Evolutionary conservation across 2,797 vertebrate genomes (phyloP).

Genomic region (Antennarius maculatus): DNA sequence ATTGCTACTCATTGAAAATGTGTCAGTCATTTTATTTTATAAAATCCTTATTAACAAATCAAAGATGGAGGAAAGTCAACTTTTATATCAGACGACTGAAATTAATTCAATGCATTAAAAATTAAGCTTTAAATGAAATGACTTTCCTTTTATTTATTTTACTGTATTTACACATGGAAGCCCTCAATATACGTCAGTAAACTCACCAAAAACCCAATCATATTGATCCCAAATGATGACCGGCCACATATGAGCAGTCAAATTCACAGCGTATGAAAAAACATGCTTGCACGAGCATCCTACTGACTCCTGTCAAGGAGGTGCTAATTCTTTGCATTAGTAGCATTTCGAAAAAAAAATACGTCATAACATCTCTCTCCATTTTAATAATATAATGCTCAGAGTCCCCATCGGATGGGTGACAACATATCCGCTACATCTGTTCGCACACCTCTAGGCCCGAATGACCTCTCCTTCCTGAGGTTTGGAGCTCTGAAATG

Average conservation of each 20-base stretch:
- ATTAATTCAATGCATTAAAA: constrained; percentile 15
- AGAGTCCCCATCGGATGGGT: constrained; percentile 31
- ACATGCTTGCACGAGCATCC: constrained; percentile 29
- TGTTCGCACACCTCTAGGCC: constrained; percentile 44
- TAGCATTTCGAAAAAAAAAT: constrained; percentile 2
- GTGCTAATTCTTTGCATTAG: constrained; percentile 2
- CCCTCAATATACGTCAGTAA: constrained; percentile 35
- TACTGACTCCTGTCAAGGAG: constrained; percentile 11
- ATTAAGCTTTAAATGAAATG: constrained; percentile 12
- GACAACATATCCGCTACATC: constrained; percentile 66
- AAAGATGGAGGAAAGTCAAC: neutral
- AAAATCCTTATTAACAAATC: constrained; percentile 27
- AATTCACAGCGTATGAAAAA: constrained; percentile 33
- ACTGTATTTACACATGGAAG: constrained; percentile 62
- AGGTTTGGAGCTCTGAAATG: constrained; percentile 58
- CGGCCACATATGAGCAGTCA: constrained; percentile 27
- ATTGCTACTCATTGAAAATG: constrained; percentile 26
- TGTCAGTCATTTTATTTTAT: constrained; percentile 15
- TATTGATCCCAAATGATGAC: constrained; percentile 9
- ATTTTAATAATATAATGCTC: constrained; percentile 10
- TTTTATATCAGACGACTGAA: constrained; percentile 2
- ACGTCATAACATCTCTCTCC: constrained; percentile 14
- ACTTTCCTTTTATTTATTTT: constrained; percentile 19
- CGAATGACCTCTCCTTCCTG: constrained; percentile 60
- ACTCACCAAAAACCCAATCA: constrained; percentile 27